Evolutionary conservation across 2,113 vertebrate species (phyloP).

Genomic region (Leucopsar rothschildi): DNA sequence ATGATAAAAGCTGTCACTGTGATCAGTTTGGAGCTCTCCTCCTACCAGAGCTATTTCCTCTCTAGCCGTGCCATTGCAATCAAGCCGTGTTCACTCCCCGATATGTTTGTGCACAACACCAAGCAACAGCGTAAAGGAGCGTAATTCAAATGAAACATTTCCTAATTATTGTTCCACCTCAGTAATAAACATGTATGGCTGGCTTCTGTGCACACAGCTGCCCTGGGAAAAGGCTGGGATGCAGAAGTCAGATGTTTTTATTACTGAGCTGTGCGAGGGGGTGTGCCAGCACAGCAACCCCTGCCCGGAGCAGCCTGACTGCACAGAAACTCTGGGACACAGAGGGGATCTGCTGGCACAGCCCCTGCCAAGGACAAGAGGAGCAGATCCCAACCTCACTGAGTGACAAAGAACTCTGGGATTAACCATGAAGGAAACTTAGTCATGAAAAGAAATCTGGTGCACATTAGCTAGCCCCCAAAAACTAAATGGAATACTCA

Average conservation of each 20-base stretch:
- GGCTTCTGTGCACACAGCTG: not conserved
- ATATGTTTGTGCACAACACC: not conserved
- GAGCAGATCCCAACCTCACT: not conserved
- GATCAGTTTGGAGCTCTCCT: constrained; percentile 5
- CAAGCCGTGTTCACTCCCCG: not conserved
- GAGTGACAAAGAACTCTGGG: not conserved
- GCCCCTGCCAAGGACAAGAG: not conserved
- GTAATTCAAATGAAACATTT: not conserved
- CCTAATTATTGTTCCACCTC: constrained; percentile 12
- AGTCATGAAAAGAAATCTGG: not conserved
- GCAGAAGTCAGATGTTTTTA: not conserved
- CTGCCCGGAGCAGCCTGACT: not conserved
- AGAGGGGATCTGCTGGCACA: not conserved
- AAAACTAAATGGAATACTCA: not conserved
- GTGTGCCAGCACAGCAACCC: not conserved
- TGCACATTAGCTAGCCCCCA: not conserved
- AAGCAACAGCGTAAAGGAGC: not conserved
- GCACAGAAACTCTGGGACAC: not conserved
- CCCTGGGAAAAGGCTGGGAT: constrained; percentile 1
- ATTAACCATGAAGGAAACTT: not conserved
- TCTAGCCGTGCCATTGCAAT: not conserved
- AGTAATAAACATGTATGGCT: constrained; percentile 13
- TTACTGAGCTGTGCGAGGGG: not conserved
- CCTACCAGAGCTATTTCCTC: not conserved
- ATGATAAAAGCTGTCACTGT: not conserved